Evolutionary conservation across 1,140 invertebrate genomes (phyloP).

Genomic region (Rhizoglyphus robini): DNA sequence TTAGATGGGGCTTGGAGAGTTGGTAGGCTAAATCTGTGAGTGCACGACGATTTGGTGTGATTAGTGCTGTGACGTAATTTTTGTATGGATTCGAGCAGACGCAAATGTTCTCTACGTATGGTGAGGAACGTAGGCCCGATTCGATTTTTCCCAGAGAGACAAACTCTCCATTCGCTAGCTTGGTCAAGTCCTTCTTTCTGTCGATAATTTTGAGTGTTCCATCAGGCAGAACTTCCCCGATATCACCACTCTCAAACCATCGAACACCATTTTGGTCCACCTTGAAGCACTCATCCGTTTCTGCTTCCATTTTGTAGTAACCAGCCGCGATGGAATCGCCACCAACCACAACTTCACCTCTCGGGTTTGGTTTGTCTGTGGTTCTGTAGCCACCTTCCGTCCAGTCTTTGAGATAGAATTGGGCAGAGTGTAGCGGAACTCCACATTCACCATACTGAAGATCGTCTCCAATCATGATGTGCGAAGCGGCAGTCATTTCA

Average conservation of each 20-base stretch:
- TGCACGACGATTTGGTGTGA: conserved; percentile 60
- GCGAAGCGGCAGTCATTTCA: conserved; percentile 84
- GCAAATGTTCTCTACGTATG: conserved; percentile 86
- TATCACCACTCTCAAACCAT: conserved; percentile 93
- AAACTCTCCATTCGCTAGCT: conserved; percentile 90
- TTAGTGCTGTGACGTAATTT: conserved; percentile 68
- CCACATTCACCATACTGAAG: conserved; percentile 53
- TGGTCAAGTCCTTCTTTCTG: conserved; percentile 67
- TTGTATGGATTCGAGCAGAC: conserved; percentile 74
- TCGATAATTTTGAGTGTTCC: conserved; percentile 92
- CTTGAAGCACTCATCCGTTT: conserved; percentile 78
- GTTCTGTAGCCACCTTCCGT: conserved; percentile 52
- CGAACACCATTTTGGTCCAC: conserved; percentile 56
- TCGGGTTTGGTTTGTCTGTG: conserved; percentile 72
- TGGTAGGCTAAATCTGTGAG: conserved; percentile 51
- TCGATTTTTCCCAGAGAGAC: conserved; percentile 33
- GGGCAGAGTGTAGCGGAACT: conserved; percentile 59
- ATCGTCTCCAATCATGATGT: conserved; percentile 61
- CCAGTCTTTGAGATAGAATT: conserved; percentile 43
- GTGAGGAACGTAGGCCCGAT: conserved; percentile 77
- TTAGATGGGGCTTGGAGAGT: conserved; percentile 39
- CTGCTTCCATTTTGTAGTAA: conserved; percentile 80
- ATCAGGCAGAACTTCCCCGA: conserved; percentile 79
- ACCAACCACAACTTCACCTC: conserved; percentile 80
- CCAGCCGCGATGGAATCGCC: conserved; percentile 82